Base-by-base conservation (phyloP, 2,797 vertebrate species). In the Mionectes olivaceus region DNA sequence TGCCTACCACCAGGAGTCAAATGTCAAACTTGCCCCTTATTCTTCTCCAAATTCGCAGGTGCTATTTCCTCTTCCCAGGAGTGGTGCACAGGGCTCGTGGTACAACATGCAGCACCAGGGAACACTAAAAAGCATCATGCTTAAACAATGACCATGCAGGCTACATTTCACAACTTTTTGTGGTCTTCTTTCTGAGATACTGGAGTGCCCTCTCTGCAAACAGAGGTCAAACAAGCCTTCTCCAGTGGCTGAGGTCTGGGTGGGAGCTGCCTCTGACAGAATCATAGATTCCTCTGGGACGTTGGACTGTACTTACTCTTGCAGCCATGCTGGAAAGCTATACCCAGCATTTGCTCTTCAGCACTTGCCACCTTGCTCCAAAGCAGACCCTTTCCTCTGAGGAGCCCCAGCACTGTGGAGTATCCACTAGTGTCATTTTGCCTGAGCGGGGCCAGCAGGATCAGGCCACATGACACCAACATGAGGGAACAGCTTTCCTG, bases 351-450 rank as follows among this genome's bases (percentile, higher is more conserved):
- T 75, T 16, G 8, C 55, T 47, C 41, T 55, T 75, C 6, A 25
- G 57, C 3, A 4, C 32, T 88, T 90, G 76, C 76, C 74, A 86
- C 22, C 12, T 11, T 0, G 0, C 33, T 78, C 69, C 67, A 94
- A 84, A 79, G 89, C 67, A 90, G 87, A 86, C 30, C 53, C 39
- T 88, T 73, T 81, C n/a, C 44, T 73, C 83, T 46, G 67, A 43
- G 52, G 80, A 96, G 12, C 56, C 47, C 37, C 78, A 90, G 7
- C 2, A 2, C 56, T 27, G 33, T 35, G 28, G 7, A 64, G 33
- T 44, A 91, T 76, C 44, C 73, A 56, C 16, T 59, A 27, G 59
- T 76, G 92, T 65, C 33, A 95, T 96, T 94, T 90, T 84, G 70
- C 67, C 24, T 70, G 32, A 93, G 73, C 73, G 73, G 63, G 32